Base-by-base conservation (phyloP, 2,797 vertebrate species). In the Craterocephalus amniculus region DNA sequence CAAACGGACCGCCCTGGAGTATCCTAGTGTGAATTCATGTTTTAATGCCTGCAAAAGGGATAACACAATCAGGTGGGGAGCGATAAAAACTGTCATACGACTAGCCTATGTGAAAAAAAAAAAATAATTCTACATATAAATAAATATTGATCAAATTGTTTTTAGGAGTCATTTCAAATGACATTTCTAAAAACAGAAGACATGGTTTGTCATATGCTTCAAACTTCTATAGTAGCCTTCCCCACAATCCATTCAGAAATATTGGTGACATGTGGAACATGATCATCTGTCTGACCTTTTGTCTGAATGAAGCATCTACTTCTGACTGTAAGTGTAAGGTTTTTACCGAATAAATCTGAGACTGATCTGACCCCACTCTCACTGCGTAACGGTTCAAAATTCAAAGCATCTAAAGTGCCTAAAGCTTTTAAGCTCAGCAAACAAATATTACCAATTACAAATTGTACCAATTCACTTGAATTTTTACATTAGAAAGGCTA, bases 401-500 rank as follows among this genome's bases (percentile, higher is more conserved):
- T 52, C 4, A 58, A 51, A 67, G 13, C 40, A 45, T 32, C 1
- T 16, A 5, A 49, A 48, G 43, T 4, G 22, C 49, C 63, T 22
- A 29, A 58, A 67, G 27, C 40, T 16, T 63, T 58, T 64, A 3
- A 58, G 58, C 18, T 14, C 2, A 26, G 36, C 32, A 24, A 6
- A 40, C 24, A 55, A 40, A 20, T 67, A 43, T 64, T 51, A 18
- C 35, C 16, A 16, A 20, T 32, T 54, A 40, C 70, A 63, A 54
- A 54, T 16, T 13, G 36, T 27, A 24, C 24, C 20, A 56, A 38
- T 69, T 62, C n/a, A 57, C 57, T 68, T 58, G 6, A n/a, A 79
- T 72, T 48, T 48, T 58, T 51, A 48, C 27, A 64, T 63, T 56
- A 63, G 16, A 58, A 38, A 45, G 24, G 72, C 29, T n/a, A n/a